These are phyloP conservation scores for Drosophila pegasa DNA, from an alignment of 2,888 invertebrate species.

Conservation along the genomic window DNA sequence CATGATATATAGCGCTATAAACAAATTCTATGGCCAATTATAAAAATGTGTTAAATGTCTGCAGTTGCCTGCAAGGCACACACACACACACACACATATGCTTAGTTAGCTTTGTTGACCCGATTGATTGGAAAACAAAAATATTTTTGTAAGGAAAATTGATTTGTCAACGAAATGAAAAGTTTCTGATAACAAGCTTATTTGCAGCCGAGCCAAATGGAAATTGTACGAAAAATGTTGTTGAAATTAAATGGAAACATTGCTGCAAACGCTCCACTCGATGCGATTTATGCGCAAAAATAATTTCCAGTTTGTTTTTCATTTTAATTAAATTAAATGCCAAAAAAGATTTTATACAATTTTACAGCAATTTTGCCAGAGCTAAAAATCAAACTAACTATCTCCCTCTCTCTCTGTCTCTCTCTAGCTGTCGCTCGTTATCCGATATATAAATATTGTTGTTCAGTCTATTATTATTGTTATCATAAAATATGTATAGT, in stretches of 20 bases:
- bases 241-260: slow-evolving; percentile 18
- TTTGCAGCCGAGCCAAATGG: slow-evolving; percentile 2
- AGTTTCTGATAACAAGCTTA: slow-evolving; percentile 15
- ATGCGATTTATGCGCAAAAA: slow-evolving; percentile 6
- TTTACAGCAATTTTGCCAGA: slow-evolving; percentile 9
- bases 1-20: not conserved
- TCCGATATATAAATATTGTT: slow-evolving; percentile 16
- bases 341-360: slow-evolving; percentile 11
- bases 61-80: not conserved
- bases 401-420: not conserved
- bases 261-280: not conserved
- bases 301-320: slow-evolving; percentile 8
- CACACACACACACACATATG: slow-evolving; percentile 3
- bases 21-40: not conserved
- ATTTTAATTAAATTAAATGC: slow-evolving; percentile 26
- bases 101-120: slow-evolving; percentile 1
- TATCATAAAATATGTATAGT: not conserved
- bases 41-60: not conserved
- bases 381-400: slow-evolving; percentile 23
- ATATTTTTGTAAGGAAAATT: slow-evolving; percentile 2
- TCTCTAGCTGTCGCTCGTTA: not conserved
- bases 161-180: slow-evolving; percentile 15
- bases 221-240: not conserved
- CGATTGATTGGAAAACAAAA: slow-evolving; percentile 12
- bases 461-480: slow-evolving; percentile 28